Evolutionary conservation across 2,888 invertebrate species (phyloP).

Genomic region (Meiosimyza platycephala): DNA sequence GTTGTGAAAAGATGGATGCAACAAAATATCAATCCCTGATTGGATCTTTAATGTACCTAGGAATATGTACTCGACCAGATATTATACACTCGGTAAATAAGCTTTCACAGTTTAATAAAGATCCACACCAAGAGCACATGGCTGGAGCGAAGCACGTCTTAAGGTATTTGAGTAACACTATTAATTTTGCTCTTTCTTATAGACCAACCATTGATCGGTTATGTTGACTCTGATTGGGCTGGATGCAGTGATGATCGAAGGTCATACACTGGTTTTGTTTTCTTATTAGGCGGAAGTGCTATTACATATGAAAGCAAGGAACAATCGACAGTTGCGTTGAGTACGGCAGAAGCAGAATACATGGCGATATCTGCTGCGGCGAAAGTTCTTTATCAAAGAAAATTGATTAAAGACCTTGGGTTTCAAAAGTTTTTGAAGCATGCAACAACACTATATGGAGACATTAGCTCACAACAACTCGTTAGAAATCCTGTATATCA

Average conservation of each 20-base stretch:
- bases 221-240: not conserved
- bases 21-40: slow-evolving; percentile 26
- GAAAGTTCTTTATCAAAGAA: not conserved
- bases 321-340: not conserved
- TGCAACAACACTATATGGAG: too few relatives aligned
- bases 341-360: too few relatives aligned
- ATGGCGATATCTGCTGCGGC: too few relatives aligned
- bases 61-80: too few relatives aligned
- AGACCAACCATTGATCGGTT: not conserved
- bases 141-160: not conserved
- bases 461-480: too few relatives aligned
- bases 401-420: too few relatives aligned
- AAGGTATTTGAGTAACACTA: not conserved
- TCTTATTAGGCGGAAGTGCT: not conserved
- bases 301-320: not conserved
- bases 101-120: not conserved
- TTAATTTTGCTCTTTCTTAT: not conserved
- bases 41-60: slow-evolving; percentile 14
- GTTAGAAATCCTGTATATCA: too few relatives aligned
- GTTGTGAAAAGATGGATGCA: slow-evolving; percentile 18
- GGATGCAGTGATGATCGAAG: not conserved
- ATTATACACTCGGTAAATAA: too few relatives aligned
- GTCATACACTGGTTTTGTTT: not conserved
- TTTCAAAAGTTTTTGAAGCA: too few relatives aligned
- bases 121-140: slow-evolving; percentile 6